Conservation (phyloP, 2,113 vertebrate genomes). For the Marmota flaviventris region DNA sequence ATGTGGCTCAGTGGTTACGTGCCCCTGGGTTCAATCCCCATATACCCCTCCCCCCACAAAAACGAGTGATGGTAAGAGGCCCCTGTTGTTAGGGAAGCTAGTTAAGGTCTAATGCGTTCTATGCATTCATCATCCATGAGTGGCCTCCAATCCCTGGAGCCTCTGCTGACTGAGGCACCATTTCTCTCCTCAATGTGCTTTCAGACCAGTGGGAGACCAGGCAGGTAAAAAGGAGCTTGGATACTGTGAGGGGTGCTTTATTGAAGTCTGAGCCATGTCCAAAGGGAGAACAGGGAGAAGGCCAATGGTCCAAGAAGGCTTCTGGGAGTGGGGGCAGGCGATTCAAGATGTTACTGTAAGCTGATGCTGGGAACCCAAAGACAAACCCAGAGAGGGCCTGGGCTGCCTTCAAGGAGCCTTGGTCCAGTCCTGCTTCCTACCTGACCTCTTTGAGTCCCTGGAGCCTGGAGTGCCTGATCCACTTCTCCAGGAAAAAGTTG, state of each 20-base stretch:
- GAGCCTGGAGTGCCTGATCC: not conserved
- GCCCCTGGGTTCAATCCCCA: no score
- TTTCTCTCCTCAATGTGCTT: not conserved
- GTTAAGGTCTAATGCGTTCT: not conserved
- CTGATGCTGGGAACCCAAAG: not conserved
- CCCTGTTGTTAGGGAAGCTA: not conserved
- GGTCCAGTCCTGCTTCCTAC: not conserved
- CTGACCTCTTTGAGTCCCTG: not conserved
- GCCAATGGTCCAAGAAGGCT: not conserved
- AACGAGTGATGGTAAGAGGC: not conserved
- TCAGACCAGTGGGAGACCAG: not conserved
- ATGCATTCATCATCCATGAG: not conserved
- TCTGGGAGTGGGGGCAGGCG: not conserved
- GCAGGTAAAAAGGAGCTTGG: not conserved
- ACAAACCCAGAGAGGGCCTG: not conserved
- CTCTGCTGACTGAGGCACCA: not conserved
- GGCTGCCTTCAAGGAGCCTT: not conserved
- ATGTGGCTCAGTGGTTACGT: no score
- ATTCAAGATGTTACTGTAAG: not conserved
- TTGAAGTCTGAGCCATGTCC: not conserved
- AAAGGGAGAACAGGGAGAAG: fast-evolving
- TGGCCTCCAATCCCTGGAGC: not conserved
- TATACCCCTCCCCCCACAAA: no score
- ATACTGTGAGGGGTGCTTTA: not conserved
- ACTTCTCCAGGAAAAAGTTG: not conserved